Percentiles rank a stretch among this genome's conserved stretches.
phyloP scores from a whole-genome alignment of 2,797 vertebrate genomes.

The Picus viridis region DNA sequence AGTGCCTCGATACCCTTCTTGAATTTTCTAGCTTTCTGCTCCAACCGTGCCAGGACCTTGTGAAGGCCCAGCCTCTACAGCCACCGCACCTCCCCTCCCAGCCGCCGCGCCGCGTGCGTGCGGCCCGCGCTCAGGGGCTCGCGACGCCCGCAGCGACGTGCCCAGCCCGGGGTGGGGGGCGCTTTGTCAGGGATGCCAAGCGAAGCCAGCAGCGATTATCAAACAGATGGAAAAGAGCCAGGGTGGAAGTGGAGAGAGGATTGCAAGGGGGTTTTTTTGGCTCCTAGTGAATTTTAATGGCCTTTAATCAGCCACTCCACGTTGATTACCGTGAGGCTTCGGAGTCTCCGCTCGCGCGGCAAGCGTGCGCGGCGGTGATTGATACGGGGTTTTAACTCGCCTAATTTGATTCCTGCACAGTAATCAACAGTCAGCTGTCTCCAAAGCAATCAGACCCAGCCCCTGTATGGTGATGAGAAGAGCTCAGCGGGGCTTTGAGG shows the following conservation, averaged over 20 bases:
- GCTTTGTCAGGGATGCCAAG: neutral
- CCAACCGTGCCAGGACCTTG: no score
- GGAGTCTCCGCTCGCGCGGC: neutral
- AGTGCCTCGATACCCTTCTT: no score
- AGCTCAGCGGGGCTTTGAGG: neutral
- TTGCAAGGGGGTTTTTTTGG: neutral
- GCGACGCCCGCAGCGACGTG: neutral
- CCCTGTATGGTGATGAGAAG: neutral
- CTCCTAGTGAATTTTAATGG: slow-evolving; percentile 55
- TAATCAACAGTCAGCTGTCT: slow-evolving; percentile 38
- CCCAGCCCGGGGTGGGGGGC: neutral
- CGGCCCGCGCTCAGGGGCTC: neutral
- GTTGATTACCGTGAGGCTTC: slow-evolving; percentile 53
- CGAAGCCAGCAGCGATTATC: slow-evolving; percentile 29
- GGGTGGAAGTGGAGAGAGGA: neutral
- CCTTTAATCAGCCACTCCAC: slow-evolving; percentile 67
- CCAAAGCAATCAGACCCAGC: neutral
- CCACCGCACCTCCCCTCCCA: neutral
- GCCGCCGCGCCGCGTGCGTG: neutral
- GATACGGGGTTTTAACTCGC: slow-evolving; percentile 21
- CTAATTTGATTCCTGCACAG: slow-evolving; percentile 67
- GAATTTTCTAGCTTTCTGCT: no score
- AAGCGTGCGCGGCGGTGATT: slow-evolving; percentile 16
- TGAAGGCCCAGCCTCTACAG: no score
- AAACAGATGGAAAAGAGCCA: neutral